phyloP scores from a whole-genome alignment of 2,888 invertebrate species.

The Synergus japonicus region DNA sequence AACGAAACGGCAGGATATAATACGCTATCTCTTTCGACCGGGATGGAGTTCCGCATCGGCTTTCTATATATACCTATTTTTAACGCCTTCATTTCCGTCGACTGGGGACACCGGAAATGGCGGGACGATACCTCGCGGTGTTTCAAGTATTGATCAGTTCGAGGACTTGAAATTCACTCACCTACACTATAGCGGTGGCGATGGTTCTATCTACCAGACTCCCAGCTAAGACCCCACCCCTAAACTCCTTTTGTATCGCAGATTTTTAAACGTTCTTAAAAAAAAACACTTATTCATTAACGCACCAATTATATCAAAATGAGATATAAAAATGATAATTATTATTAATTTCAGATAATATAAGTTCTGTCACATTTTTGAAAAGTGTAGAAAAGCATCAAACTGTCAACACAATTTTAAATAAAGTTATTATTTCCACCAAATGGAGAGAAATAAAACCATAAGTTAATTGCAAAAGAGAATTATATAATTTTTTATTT shows the following conservation, averaged over 20 bases:
- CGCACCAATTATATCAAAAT: too few species aligned
- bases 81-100: conserved; percentile 76
- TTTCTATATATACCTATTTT: conserved; percentile 71
- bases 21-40: conserved; percentile 58
- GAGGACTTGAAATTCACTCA: conserved; percentile 72
- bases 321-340: too few species aligned
- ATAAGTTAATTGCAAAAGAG: too few species aligned
- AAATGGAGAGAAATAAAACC: too few species aligned
- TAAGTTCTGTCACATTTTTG: too few species aligned
- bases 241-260: conserved; percentile 50
- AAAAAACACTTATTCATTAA: too few species aligned
- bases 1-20: conserved; percentile 61
- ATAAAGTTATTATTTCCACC: too few species aligned
- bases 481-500: too few species aligned
- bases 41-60: conserved; percentile 58
- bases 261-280: not conserved
- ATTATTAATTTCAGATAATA: too few species aligned
- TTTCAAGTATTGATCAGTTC: conserved; percentile 78
- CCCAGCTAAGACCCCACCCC: conserved; percentile 52
- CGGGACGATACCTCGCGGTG: conserved; percentile 76
- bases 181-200: conserved; percentile 47
- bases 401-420: too few species aligned
- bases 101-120: conserved; percentile 75
- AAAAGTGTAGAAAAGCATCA: too few species aligned
- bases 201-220: conserved; percentile 52